These are phyloP conservation scores for Dendrophyllia cribrosa DNA, from an alignment of 64 coral and sea anemone species.

Conservation along the genomic window DNA sequence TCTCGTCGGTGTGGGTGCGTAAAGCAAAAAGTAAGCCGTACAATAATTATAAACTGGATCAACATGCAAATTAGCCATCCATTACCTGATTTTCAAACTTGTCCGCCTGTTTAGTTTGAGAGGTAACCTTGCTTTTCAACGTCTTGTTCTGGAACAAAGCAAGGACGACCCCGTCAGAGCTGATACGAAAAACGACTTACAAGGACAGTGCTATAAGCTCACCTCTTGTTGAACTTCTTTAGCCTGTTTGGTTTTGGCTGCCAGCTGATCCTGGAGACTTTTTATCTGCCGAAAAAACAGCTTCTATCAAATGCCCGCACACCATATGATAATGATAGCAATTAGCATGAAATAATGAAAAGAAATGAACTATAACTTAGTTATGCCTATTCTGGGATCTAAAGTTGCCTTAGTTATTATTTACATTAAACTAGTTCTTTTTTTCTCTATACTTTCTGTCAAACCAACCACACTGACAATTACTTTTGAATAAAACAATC, in stretches of 20 bases:
- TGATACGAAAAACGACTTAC: not conserved
- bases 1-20: no score
- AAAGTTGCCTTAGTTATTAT: no score
- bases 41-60: no score
- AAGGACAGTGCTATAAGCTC: not conserved
- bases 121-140: slow-evolving; percentile 63
- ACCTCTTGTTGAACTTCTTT: slow-evolving; percentile 91
- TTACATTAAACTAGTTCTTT: no score
- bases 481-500: no score
- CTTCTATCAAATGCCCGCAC: not conserved
- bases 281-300: slow-evolving; percentile 19
- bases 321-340: not conserved
- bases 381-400: no score
- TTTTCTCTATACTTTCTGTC: no score
- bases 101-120: slow-evolving; percentile 68
- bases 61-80: no score
- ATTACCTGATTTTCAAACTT: slow-evolving; percentile 67
- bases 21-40: no score
- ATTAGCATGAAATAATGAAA: not conserved
- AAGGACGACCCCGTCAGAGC: not conserved
- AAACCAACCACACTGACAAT: no score
- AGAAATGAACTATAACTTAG: not conserved
- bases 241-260: slow-evolving; percentile 67
- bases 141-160: slow-evolving; percentile 55
- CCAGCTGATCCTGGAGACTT: slow-evolving; percentile 66